Conservation (phyloP, 2,888 invertebrate genomes). For the Caenorhabditis plicata region DNA sequence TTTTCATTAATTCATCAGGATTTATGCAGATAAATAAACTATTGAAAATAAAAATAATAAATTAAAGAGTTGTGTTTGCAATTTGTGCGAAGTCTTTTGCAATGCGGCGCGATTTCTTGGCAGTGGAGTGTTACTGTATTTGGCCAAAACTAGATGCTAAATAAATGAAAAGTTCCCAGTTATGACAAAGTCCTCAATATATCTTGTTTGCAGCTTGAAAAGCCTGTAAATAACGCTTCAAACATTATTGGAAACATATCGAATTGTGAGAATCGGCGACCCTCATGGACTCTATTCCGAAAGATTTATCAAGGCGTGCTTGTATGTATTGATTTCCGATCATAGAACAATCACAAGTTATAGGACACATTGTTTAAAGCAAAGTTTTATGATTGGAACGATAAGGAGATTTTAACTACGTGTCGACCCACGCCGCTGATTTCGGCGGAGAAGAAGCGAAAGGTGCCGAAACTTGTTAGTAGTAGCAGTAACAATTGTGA, state of each 20-base stretch:
- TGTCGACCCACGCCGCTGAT: constrained; percentile 19
- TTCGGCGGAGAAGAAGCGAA: constrained; percentile 11
- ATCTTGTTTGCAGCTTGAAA: constrained; percentile 19
- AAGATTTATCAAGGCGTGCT: constrained; percentile 37
- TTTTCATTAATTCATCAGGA: no score
- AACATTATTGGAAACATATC: constrained; percentile 19
- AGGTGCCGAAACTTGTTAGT: constrained; percentile 15
- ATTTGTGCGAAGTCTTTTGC: no score
- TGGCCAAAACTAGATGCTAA: no score
- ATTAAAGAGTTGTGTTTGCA: no score
- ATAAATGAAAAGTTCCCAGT: no score
- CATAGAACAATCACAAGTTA: constrained; percentile 1
- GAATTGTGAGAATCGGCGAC: constrained; percentile 7
- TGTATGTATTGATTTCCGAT: constrained; percentile 3
- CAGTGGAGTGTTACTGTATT: no score
- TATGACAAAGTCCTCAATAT: no score
- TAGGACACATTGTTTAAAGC: constrained; percentile 52
- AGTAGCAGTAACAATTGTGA: constrained; percentile 8
- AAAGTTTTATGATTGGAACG: constrained; percentile 50
- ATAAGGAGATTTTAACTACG: constrained; percentile 17
- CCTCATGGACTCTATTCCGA: constrained; percentile 35
- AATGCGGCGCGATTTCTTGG: no score
- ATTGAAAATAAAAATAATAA: no score
- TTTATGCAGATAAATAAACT: no score
- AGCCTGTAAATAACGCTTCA: constrained; percentile 17